Evolutionary conservation across 2,888 invertebrate species (phyloP).

Genomic region (Amphipoea oculea): DNA sequence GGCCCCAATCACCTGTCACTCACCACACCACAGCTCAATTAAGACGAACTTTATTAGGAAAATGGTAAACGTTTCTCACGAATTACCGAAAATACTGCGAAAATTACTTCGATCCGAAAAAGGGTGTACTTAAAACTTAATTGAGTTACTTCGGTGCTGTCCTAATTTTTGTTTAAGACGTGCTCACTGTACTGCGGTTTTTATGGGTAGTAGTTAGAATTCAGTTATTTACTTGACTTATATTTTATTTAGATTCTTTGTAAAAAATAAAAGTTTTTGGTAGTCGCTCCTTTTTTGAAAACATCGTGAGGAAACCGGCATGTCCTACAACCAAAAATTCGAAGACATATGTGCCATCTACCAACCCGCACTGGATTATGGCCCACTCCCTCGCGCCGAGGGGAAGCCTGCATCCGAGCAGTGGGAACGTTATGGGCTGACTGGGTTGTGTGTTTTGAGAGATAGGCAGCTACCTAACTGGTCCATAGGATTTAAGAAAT

Average conservation of each 20-base stretch:
- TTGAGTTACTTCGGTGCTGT: slow-evolving; percentile 58
- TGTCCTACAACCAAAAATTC: not conserved
- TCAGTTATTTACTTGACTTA: not conserved
- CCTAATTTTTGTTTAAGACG: slow-evolving; percentile 53
- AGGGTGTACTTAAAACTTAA: slow-evolving; percentile 31
- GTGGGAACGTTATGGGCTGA: too few species aligned
- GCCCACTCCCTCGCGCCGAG: not conserved
- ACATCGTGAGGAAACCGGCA: not conserved
- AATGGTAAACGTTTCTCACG: slow-evolving; percentile 56
- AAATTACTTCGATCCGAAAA: slow-evolving; percentile 64
- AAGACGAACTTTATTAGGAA: slow-evolving; percentile 59
- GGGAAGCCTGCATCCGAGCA: not conserved
- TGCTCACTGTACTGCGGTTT: slow-evolving; percentile 53
- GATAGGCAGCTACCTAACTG: too few species aligned
- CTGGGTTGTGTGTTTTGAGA: too few species aligned
- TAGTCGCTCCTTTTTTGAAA: not conserved
- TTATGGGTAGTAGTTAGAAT: slow-evolving; percentile 1
- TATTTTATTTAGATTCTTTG: not conserved
- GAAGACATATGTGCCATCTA: not conserved
- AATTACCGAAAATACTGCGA: slow-evolving; percentile 45
- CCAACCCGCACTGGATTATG: not conserved
- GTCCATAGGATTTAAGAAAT: not conserved
- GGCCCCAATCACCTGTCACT: slow-evolving; percentile 41
- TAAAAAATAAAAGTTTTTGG: too few species aligned
- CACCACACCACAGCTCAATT: slow-evolving; percentile 51